Evolutionary conservation across 2,113 vertebrate genomes (phyloP).

Genomic region (Boulengeromyrus knoepffleri): DNA sequence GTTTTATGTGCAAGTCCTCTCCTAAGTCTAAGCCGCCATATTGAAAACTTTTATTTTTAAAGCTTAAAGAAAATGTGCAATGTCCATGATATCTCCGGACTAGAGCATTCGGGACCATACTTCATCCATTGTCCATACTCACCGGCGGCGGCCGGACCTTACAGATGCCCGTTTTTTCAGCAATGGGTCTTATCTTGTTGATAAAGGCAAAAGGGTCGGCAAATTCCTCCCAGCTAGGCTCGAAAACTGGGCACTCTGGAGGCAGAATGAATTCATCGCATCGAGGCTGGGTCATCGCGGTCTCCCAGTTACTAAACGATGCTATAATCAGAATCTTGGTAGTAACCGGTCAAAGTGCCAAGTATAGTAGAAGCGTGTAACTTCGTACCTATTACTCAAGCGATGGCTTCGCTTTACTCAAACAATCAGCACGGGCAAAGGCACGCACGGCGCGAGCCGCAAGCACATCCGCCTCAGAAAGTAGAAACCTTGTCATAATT

Average conservation of each 20-base stretch:
- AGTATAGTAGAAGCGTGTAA: not conserved
- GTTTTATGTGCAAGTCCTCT: constrained; percentile 3
- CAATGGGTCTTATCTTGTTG: constrained; percentile 94
- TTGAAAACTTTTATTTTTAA: constrained; percentile 63
- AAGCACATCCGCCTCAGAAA: constrained; percentile 55
- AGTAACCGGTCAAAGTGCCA: constrained; percentile 22
- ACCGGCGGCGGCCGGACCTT: constrained; percentile 91
- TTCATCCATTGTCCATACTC: constrained; percentile 47
- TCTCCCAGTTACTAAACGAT: constrained; percentile 44
- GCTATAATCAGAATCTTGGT: constrained; percentile 19
- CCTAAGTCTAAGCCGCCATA: constrained; percentile 70
- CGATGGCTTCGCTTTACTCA: constrained; percentile 26
- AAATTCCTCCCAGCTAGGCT: constrained; percentile 94
- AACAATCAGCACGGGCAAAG: constrained; percentile 55
- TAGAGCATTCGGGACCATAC: not conserved
- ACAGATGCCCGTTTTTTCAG: constrained; percentile 94
- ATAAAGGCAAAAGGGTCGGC: constrained; percentile 89
- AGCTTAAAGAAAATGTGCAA: constrained; percentile 52
- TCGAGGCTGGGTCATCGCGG: constrained; percentile 61
- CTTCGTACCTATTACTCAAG: constrained; percentile 13
- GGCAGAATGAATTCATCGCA: constrained; percentile 87
- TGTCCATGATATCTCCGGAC: constrained; percentile 21
- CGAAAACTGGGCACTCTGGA: constrained; percentile 92
- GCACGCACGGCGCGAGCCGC: constrained; percentile 51
- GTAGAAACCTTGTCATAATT: constrained; percentile 44